Base-by-base conservation (phyloP, 2,113 vertebrate genomes). In the Herpailurus yagouaroundi region DNA sequence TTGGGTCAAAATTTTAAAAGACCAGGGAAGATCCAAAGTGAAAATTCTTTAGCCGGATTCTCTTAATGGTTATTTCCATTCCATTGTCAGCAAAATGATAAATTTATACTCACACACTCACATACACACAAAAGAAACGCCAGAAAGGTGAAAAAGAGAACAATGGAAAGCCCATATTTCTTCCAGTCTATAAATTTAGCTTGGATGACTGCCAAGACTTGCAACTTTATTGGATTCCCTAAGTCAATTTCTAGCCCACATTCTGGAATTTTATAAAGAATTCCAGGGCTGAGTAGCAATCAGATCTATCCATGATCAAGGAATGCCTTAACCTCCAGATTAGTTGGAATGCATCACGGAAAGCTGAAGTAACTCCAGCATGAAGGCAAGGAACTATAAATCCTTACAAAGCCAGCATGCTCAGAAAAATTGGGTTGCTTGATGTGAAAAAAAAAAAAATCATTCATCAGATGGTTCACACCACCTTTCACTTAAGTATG, bases 171-270 rank as follows among this genome's bases (percentile, higher is more conserved):
- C 95, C 95, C 98, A 76, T 98, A 98, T 98, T 98, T 98, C 94
- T 97, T 98, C 96, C 97, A 98, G 97, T 96, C 77, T 85, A 95
- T 98, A 98, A 98, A 98, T 98, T 98, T 97, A 96, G 91, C 82
- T 94, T 98, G 97, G 97, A 96, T 95, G 97, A 33, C 88, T 97
- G 96, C 96, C 98, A 98, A 98, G 12, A 11, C 48, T 97, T 21
- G 0, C n/a, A 98, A 98, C 84, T 98, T 98, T 98, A 98, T 98
- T 92, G 96, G 95, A 98, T 98, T 98, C 96, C 73, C 80, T 93
- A 77, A 98, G 97, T 98, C 76, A 98, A 95, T 98, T 98, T 98
- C 97, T 98, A 98, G 96, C 93, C 97, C 84, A 93, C 29, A 57
- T 98, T 97, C 92, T 98, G 93, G 97, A 98, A 98, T 97, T 98